These are phyloP conservation scores for Gnathonemus longibarbis DNA, from an alignment of 2,113 vertebrate genomes.

Conservation along the genomic window DNA sequence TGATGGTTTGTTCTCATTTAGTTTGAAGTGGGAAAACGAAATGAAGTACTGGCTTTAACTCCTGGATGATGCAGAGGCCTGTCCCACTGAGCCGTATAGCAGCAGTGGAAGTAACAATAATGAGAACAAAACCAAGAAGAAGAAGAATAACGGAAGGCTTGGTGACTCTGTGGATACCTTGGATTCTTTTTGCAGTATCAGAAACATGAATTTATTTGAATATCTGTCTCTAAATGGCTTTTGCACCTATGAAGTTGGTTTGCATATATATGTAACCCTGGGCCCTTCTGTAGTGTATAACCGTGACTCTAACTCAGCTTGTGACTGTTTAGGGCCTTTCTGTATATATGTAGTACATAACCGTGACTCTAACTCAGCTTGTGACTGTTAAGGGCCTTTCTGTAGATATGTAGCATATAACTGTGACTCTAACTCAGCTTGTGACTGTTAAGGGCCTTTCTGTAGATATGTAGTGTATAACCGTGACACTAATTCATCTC, in stretches of 20 bases:
- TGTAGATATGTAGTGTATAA: neutral
- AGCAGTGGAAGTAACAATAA: neutral
- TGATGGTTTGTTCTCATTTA: neutral
- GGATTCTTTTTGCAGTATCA: neutral
- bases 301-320: neutral
- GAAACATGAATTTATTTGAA: neutral
- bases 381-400: neutral
- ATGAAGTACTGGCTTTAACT: neutral
- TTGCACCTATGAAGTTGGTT: neutral
- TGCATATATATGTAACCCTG: neutral
- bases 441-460: neutral
- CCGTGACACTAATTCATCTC: neutral
- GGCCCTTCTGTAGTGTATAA: neutral
- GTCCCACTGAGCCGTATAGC: neutral
- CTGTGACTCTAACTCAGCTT: neutral
- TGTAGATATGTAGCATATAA: neutral
- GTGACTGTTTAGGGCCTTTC: neutral
- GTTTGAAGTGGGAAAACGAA: neutral
- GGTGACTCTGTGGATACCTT: neutral
- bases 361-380: neutral
- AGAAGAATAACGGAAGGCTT: neutral
- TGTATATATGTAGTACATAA: neutral
- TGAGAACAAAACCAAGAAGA: neutral
- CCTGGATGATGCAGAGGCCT: neutral
- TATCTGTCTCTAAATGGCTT: neutral